These are phyloP conservation scores for Vombatus ursinus DNA, from an alignment of 2,113 vertebrate genomes.

Conservation along the genomic window DNA sequence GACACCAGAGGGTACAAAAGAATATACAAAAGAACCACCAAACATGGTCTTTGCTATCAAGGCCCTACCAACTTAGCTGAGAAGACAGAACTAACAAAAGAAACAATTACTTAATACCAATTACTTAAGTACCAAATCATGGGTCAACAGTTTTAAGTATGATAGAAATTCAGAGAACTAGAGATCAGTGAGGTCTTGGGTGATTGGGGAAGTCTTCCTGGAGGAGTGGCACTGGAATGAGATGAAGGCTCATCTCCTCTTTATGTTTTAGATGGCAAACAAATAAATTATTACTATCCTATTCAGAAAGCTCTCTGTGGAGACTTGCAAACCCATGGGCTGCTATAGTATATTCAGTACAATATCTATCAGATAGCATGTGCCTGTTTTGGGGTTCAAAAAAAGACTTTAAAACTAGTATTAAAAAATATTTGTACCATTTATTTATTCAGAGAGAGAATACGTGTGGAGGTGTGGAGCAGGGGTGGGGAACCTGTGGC, in stretches of 20 bases:
- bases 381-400: constrained; percentile 13
- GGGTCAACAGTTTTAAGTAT: neutral
- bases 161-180: neutral
- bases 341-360: constrained; percentile 18
- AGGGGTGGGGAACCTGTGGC: too few relatives aligned
- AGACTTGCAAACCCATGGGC: constrained; percentile 5
- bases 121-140: neutral
- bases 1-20: neutral
- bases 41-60: neutral
- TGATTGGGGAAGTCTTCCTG: neutral
- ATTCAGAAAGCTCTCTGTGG: constrained; percentile 2
- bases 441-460: neutral
- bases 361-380: neutral
- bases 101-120: neutral
- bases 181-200: neutral
- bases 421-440: neutral
- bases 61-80: neutral
- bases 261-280: neutral
- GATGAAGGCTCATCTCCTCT: neutral
- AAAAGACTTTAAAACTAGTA: neutral
- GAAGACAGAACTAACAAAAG: neutral
- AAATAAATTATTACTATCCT: constrained; percentile 1
- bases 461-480: too few relatives aligned
- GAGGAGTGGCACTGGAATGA: neutral
- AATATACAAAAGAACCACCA: neutral